Conservation (phyloP, 2,888 invertebrate species). For the Campoletis raptor region DNA sequence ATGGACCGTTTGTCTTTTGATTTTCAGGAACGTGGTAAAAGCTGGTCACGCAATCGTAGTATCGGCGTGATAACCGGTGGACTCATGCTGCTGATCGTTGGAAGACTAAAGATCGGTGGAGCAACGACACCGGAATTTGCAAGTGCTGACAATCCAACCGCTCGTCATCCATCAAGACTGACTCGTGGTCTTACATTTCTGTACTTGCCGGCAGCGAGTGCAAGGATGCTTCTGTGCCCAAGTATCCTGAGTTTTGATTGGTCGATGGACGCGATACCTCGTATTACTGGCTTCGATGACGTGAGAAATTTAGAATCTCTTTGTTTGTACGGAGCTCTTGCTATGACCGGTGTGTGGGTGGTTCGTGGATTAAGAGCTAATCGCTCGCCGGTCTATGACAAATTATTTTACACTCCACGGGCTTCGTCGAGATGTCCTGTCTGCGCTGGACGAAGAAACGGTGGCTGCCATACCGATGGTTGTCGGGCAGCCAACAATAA, state of each 20-base stretch:
- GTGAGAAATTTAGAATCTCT: slow-evolving; percentile 91
- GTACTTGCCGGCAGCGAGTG: slow-evolving; percentile 96
- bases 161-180: slow-evolving; percentile 92
- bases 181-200: slow-evolving; percentile 95
- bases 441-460: slow-evolving; percentile 89
- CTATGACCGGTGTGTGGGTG: slow-evolving; percentile 78
- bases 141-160: slow-evolving; percentile 97
- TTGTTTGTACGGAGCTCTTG: slow-evolving; percentile 89
- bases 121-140: slow-evolving; percentile 93
- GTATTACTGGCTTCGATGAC: slow-evolving; percentile 92
- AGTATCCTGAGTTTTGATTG: slow-evolving; percentile 97
- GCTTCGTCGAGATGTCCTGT: slow-evolving; percentile 87
- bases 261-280: slow-evolving; percentile 99
- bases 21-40: slow-evolving; percentile 75
- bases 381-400: slow-evolving; percentile 56
- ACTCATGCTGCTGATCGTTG: slow-evolving; percentile 89
- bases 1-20: slow-evolving; percentile 10
- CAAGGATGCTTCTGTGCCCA: slow-evolving; percentile 94
- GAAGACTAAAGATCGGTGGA: slow-evolving; percentile 92
- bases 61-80: slow-evolving; percentile 89
- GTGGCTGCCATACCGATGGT: slow-evolving; percentile 89
- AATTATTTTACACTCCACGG: slow-evolving; percentile 49
- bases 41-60: slow-evolving; percentile 88
- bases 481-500: slow-evolving; percentile 91
- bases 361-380: slow-evolving; percentile 73